phyloP scores from a whole-genome alignment of 2,113 vertebrate genomes.

The Geococcyx californianus region DNA sequence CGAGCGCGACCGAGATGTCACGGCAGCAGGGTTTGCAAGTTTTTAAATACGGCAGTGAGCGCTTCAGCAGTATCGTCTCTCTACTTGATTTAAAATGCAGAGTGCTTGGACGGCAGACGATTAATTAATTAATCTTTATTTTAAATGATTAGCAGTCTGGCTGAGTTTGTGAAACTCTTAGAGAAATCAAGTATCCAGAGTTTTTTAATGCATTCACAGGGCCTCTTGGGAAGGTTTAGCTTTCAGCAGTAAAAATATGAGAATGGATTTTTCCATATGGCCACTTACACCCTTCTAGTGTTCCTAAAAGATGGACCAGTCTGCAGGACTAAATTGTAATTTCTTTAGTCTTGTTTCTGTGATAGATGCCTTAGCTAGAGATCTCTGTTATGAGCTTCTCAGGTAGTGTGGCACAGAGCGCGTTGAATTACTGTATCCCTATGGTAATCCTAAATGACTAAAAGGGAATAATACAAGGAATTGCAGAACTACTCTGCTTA shows the following conservation, averaged over 20 bases:
- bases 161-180: background rate
- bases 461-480: background rate
- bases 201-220: background rate
- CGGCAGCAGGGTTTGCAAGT: background rate
- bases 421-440: background rate
- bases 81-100: background rate
- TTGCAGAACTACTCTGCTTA: background rate
- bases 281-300: background rate
- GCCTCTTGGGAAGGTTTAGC: slow-evolving; percentile 33
- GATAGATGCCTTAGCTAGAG: background rate
- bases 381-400: background rate
- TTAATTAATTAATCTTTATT: background rate
- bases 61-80: accelerated
- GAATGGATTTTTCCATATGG: slow-evolving; percentile 50
- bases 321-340: background rate
- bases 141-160: background rate
- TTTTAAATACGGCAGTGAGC: background rate
- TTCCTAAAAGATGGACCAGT: background rate
- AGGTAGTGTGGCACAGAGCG: background rate
- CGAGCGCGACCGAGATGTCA: background rate
- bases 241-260: background rate
- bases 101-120: background rate
- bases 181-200: background rate
- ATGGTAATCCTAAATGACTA: background rate
- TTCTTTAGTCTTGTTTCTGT: background rate